Percentiles rank a stretch among this genome's conserved stretches.
These are phyloP conservation scores for Corythornis madagascariensis DNA, from an alignment of 2,113 vertebrate genomes.

Conservation along the genomic window DNA sequence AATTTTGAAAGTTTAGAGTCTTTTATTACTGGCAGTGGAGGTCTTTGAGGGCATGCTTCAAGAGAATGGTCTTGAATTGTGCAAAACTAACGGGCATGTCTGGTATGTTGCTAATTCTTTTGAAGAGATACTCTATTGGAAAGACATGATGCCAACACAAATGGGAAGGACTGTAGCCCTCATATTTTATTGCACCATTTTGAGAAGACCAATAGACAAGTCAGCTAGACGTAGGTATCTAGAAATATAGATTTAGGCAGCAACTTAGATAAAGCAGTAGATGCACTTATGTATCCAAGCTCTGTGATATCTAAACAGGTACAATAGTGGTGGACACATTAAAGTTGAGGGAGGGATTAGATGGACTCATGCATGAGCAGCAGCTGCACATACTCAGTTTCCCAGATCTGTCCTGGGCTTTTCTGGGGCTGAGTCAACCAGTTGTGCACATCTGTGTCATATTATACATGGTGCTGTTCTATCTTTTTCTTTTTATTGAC, in stretches of 20 bases:
- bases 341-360: background rate
- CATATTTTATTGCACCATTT: background rate
- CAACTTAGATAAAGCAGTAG: background rate
- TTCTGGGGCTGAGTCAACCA: background rate
- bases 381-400: slow-evolving; percentile 6
- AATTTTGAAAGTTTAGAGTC: background rate
- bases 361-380: background rate
- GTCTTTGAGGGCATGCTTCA: background rate
- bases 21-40: background rate
- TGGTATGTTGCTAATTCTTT: background rate
- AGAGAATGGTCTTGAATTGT: background rate
- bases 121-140: background rate
- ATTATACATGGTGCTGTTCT: background rate
- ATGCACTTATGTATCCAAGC: background rate
- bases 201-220: background rate
- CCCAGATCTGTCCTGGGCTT: background rate
- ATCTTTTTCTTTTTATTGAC: background rate
- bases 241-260: background rate
- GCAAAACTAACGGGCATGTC: background rate
- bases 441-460: background rate
- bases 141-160: background rate
- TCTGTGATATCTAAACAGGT: background rate
- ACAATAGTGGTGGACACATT: background rate
- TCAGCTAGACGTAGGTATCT: background rate
- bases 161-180: background rate